A percentile compares a stretch with the other conserved stretches of the same genome.
Evolutionary conservation across 2,797 vertebrate species (phyloP).

Genomic region (Cyclura pinguis): DNA sequence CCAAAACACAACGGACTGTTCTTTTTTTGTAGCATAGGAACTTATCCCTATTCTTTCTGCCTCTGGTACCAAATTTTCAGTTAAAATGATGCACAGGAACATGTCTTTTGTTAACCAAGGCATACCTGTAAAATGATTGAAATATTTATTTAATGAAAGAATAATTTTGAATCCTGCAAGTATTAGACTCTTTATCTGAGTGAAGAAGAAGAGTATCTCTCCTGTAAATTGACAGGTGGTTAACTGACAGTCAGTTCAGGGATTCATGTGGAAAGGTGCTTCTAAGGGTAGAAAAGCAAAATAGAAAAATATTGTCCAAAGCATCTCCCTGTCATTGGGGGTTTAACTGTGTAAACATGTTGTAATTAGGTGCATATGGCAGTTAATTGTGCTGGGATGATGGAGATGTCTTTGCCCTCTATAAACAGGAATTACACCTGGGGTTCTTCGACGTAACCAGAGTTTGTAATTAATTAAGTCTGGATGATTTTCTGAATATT

Average conservation of each 20-base stretch:
- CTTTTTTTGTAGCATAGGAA: too few species aligned
- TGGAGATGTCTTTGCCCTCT: not conserved
- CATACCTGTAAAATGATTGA: not conserved
- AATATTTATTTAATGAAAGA: not conserved
- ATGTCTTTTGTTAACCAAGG: too few species aligned
- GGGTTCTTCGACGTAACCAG: constrained; percentile 12
- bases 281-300: not conserved
- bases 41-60: too few species aligned
- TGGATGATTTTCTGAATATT: constrained; percentile 16
- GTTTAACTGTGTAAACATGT: not conserved
- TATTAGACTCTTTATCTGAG: not conserved
- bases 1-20: too few species aligned
- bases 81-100: too few species aligned
- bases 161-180: not conserved
- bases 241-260: not conserved
- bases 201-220: not conserved
- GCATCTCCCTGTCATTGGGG: not conserved
- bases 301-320: not conserved
- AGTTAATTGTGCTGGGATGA: constrained; percentile 4
- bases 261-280: not conserved
- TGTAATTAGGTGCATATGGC: not conserved
- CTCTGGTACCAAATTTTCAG: too few species aligned
- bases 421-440: constrained; percentile 33
- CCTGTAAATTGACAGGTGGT: constrained; percentile 14
- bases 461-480: constrained; percentile 18